phyloP scores from a whole-genome alignment of 2,797 vertebrate species.

The Ctenosaura bakeri region DNA sequence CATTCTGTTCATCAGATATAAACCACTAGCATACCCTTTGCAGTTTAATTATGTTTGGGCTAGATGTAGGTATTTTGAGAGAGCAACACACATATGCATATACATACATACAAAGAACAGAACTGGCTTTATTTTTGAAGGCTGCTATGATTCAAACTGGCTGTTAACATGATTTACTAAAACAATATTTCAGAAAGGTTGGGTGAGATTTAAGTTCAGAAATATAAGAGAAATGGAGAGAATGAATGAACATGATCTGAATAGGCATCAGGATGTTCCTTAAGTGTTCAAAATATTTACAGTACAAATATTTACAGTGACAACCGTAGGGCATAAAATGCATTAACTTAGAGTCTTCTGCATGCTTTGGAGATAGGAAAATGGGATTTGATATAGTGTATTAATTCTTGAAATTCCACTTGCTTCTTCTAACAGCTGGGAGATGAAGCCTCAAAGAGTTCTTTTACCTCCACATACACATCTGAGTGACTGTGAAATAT shows the following conservation, averaged over 20 bases:
- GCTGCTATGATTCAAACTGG: conserved; percentile 24
- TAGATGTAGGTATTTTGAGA: not conserved
- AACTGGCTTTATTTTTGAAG: conserved; percentile 11
- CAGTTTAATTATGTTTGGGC: conserved; percentile 7
- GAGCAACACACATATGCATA: not conserved
- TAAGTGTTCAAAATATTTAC: conserved; percentile 69
- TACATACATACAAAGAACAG: not conserved
- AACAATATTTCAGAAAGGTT: conserved; percentile 8
- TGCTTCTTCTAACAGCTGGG: conserved; percentile 57
- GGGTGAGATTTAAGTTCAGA: not conserved
- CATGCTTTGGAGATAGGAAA: conserved; percentile 66
- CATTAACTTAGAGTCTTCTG: conserved; percentile 70
- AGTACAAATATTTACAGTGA: conserved; percentile 68
- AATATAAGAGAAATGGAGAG: conserved; percentile 8
- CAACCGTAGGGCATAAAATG: conserved; percentile 62
- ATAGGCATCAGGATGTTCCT: conserved; percentile 45
- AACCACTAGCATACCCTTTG: conserved; percentile 22
- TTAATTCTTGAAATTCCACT: conserved; percentile 68
- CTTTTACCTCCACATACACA: not conserved
- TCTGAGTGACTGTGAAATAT: conserved; percentile 43
- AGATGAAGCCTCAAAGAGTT: conserved; percentile 58
- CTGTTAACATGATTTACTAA: not conserved
- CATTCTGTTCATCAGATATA: conserved; percentile 51
- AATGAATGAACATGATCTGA: conserved; percentile 41
- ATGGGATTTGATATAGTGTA: conserved; percentile 68